phyloP scores from a whole-genome alignment of 1,140 invertebrate species.

The Telenomus remus region DNA sequence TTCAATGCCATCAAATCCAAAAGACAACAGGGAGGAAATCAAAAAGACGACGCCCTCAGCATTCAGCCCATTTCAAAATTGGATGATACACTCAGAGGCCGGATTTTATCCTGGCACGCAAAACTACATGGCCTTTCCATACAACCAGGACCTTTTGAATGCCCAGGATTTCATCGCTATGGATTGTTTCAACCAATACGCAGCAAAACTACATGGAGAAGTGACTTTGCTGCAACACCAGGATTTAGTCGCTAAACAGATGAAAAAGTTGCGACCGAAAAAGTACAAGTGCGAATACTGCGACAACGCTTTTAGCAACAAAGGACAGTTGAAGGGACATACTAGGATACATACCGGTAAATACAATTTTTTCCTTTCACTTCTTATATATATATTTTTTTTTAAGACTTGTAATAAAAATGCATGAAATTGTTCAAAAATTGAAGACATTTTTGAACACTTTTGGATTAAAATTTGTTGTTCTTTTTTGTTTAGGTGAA shows the following conservation, averaged over 20 bases:
- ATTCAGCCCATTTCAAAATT: constrained; percentile 19
- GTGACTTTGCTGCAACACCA: constrained; percentile 64
- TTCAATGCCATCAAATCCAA: neutral
- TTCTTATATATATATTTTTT: neutral
- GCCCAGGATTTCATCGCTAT: constrained; percentile 21
- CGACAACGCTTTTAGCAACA: constrained; percentile 92
- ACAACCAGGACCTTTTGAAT: constrained; percentile 13
- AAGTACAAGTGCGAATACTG: constrained; percentile 92
- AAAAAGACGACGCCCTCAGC: constrained; percentile 16
- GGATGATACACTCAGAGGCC: constrained; percentile 18
- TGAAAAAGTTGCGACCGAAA: constrained; percentile 88
- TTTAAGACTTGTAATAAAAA: too few relatives aligned
- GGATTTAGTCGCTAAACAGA: constrained; percentile 64
- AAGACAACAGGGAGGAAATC: neutral
- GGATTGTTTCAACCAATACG: constrained; percentile 26
- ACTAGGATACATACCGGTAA: constrained; percentile 92
- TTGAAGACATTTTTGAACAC: constrained; percentile 3
- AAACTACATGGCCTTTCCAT: constrained; percentile 16
- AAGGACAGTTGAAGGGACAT: constrained; percentile 93
- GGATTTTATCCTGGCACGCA: constrained; percentile 24
- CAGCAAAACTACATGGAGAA: constrained; percentile 54
- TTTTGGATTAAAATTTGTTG: constrained; percentile 42
- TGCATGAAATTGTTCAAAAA: too few relatives aligned
- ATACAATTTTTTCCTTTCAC: constrained; percentile 20
- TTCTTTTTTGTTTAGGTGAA: constrained; percentile 78